Conservation (phyloP, 2,797 vertebrate genomes). For the Momotus momota region DNA sequence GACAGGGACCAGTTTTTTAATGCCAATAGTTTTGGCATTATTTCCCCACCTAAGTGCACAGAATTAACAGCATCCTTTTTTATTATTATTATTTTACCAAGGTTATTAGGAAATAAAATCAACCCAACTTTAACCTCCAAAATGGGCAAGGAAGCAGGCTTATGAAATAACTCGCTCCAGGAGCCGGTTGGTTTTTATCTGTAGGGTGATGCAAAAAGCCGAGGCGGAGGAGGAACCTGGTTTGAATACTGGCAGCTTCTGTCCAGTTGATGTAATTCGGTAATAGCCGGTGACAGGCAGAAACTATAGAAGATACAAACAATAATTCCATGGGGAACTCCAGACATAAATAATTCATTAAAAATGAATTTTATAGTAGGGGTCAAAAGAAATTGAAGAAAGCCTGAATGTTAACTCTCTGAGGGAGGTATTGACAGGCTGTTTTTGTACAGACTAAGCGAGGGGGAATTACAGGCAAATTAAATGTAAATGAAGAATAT, state of each 20-base stretch:
- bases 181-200: background rate
- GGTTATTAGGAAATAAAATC: background rate
- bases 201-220: background rate
- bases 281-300: constrained; percentile 43
- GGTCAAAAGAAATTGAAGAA: constrained; percentile 67
- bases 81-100: background rate
- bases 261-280: constrained; percentile 53
- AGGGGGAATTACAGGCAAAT: constrained; percentile 21
- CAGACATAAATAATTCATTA: constrained; percentile 68
- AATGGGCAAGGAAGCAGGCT: background rate
- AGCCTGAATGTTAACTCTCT: constrained; percentile 36
- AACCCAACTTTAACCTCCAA: background rate
- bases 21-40: background rate
- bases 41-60: background rate
- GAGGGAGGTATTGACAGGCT: constrained; percentile 41
- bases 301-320: constrained; percentile 62
- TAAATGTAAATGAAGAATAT: constrained; percentile 41
- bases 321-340: constrained; percentile 57
- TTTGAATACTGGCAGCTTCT: constrained; percentile 60
- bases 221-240: background rate
- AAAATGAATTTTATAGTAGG: constrained; percentile 59
- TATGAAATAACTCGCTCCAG: background rate
- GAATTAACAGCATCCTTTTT: background rate
- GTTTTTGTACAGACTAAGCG: constrained; percentile 8
- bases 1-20: background rate